A percentile compares a stretch with the other conserved stretches of the same genome.
Evolutionary conservation across 2,888 invertebrate species (phyloP).

Genomic region (Sesamia inferens): DNA sequence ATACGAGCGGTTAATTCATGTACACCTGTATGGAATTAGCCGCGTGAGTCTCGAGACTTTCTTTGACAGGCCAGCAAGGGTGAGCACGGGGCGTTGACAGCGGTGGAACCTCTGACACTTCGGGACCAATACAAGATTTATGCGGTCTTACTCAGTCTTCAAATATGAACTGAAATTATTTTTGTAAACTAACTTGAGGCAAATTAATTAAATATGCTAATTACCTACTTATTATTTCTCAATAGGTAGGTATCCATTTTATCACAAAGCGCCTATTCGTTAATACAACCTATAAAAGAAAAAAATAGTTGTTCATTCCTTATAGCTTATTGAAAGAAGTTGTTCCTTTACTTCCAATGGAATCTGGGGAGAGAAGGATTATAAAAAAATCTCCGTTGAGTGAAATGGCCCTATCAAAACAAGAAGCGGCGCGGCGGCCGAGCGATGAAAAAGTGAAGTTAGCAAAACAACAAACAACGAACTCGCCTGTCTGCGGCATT

Average conservation of each 20-base stretch:
- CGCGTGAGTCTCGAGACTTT: conserved; percentile 23
- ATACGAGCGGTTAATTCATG: conserved; percentile 71
- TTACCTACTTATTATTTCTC: conserved; percentile 1
- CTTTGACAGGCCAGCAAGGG: conserved; percentile 11
- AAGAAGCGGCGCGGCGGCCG: conserved; percentile 74
- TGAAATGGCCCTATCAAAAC: conserved; percentile 79
- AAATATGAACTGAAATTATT: not conserved
- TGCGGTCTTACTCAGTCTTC: too few species aligned
- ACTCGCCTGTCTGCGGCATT: conserved; percentile 78
- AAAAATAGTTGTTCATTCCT: conserved; percentile 59
- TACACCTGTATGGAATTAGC: conserved; percentile 73
- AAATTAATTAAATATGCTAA: not conserved
- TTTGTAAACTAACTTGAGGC: not conserved
- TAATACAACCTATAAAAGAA: conserved; percentile 22
- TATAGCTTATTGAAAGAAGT: conserved; percentile 67
- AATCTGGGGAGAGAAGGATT: conserved; percentile 60
- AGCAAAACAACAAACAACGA: conserved; percentile 81
- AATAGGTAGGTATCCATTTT: conserved; percentile 4
- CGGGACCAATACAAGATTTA: not conserved
- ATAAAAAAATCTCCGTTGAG: conserved; percentile 65
- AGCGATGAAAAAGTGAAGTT: conserved; percentile 83
- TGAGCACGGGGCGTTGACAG: not conserved
- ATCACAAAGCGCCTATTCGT: conserved; percentile 12
- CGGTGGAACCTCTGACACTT: not conserved
- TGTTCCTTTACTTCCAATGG: conserved; percentile 59